A percentile compares a stretch with the other conserved stretches of the same genome.
These are phyloP conservation scores for Salvator merianae DNA, from an alignment of 2,113 vertebrate species.

Conservation along the genomic window DNA sequence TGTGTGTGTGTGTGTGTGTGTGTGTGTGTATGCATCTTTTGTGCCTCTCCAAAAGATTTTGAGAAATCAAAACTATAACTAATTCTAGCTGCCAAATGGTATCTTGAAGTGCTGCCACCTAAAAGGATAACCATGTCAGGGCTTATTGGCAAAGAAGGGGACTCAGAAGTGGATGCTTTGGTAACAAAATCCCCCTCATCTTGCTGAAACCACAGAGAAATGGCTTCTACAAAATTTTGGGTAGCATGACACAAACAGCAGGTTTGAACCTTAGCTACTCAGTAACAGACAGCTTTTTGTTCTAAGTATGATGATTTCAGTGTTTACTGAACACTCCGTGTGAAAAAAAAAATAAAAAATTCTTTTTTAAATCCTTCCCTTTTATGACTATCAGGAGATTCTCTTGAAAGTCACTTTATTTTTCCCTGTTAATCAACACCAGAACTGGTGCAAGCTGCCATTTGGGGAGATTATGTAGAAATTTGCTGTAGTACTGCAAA, in stretches of 20 bases:
- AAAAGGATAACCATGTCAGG: not conserved
- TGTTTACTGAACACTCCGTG: not conserved
- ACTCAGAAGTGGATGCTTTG: not conserved
- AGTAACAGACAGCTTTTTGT: not conserved
- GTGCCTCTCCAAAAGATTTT: too few relatives aligned
- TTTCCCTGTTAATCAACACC: not conserved
- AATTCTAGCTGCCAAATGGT: not conserved
- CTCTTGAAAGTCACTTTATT: not conserved
- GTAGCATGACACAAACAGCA: not conserved
- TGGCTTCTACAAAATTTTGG: too few relatives aligned
- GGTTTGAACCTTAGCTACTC: not conserved
- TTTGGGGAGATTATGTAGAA: not conserved
- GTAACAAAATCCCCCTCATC: not conserved
- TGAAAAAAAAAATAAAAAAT: not conserved
- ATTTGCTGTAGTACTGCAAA: not conserved
- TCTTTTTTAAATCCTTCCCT: fast-evolving
- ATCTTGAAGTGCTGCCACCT: not conserved
- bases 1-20: too few relatives aligned
- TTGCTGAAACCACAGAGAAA: not conserved
- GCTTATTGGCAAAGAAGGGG: not conserved
- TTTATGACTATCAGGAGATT: not conserved
- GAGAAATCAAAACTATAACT: not conserved
- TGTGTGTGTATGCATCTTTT: too few relatives aligned
- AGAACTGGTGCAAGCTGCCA: not conserved
- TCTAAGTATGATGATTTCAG: not conserved